phyloP scores from a whole-genome alignment of 30 jellyfish, hydroid and myxozoan species.

The Nemopilema nomurai region DNA sequence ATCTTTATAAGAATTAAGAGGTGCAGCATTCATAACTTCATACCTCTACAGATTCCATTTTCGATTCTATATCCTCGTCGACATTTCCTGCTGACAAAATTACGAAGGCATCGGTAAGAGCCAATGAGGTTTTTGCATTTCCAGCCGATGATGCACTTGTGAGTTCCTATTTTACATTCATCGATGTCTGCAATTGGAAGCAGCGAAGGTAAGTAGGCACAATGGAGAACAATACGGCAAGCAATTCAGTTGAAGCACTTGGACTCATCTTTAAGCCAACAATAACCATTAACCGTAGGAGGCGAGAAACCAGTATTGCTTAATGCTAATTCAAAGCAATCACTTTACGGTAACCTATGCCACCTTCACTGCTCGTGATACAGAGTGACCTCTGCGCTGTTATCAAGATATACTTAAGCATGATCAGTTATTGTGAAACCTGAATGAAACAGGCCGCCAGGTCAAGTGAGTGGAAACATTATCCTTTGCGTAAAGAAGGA shows the following conservation, averaged over 20 bases:
- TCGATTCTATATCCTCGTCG: conserved; percentile 51
- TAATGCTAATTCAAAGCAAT: too few species aligned
- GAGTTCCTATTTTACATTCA: conserved; percentile 41
- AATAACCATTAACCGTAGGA: background rate
- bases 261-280: background rate
- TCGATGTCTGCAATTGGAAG: conserved; percentile 38
- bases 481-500: too few species aligned
- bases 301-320: background rate
- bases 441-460: too few species aligned
- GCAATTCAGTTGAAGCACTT: background rate
- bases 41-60: conserved; percentile 73
- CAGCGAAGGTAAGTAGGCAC: background rate
- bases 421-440: too few species aligned
- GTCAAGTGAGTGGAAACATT: too few species aligned
- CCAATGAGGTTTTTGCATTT: conserved; percentile 58
- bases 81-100: conserved; percentile 22
- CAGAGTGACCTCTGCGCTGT: too few species aligned
- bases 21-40: too few species aligned
- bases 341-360: too few species aligned
- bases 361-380: too few species aligned
- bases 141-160: conserved; percentile 51
- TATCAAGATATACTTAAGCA: too few species aligned
- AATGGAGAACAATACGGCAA: background rate
- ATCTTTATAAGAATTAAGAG: too few species aligned
- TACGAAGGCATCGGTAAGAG: conserved; percentile 52